Evolutionary conservation across 2,113 vertebrate genomes (phyloP).

Genomic region (Potamarius usumacintae): DNA sequence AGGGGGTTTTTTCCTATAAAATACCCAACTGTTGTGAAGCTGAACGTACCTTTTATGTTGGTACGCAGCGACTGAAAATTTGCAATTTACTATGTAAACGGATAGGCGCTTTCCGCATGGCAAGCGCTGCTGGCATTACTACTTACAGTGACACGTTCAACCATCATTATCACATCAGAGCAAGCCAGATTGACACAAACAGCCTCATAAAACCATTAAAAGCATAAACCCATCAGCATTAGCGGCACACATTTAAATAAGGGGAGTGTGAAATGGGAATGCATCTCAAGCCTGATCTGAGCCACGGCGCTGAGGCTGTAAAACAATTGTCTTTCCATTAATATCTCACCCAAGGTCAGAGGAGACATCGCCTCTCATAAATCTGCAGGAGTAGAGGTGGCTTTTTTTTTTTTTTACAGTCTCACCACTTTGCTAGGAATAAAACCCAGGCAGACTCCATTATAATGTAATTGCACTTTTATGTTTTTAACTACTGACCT

Average conservation of each 20-base stretch:
- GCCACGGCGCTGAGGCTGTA: constrained; percentile 14
- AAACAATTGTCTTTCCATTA: constrained; percentile 37
- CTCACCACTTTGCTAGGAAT: constrained; percentile 46
- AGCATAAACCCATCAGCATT: constrained; percentile 5
- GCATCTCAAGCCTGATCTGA: not conserved
- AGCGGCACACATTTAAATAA: not conserved
- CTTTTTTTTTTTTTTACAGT: constrained; percentile 44
- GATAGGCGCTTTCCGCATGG: too few relatives aligned
- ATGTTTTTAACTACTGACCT: constrained; percentile 78
- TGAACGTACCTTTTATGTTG: too few relatives aligned
- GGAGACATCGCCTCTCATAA: constrained; percentile 54
- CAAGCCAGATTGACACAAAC: constrained; percentile 4
- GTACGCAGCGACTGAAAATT: too few relatives aligned
- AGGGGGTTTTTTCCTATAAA: too few relatives aligned
- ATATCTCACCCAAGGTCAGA: constrained; percentile 60
- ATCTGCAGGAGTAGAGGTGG: constrained; percentile 53
- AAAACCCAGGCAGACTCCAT: constrained; percentile 59
- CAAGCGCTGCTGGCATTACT: too few relatives aligned
- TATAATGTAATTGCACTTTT: constrained; percentile 75
- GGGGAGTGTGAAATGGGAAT: constrained; percentile 12
- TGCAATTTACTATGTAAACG: too few relatives aligned
- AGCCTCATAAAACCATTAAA: constrained; percentile 38
- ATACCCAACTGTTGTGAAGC: too few relatives aligned
- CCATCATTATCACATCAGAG: not conserved
- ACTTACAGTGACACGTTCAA: not conserved